phyloP scores from a whole-genome alignment of 2,888 invertebrate species.

The Nebria salina region DNA sequence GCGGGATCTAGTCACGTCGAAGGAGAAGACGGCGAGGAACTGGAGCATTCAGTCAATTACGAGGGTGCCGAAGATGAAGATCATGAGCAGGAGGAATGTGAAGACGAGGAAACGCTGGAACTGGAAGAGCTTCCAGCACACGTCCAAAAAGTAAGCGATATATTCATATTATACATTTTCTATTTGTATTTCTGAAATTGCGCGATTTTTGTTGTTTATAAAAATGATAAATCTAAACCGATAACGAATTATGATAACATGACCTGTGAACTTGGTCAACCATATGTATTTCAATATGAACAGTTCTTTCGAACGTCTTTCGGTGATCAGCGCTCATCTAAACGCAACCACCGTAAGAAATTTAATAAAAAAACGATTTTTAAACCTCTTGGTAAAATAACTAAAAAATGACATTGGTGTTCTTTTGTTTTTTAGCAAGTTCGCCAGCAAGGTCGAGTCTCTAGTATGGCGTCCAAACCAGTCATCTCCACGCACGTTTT shows the following conservation, averaged over 20 bases:
- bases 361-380: not conserved
- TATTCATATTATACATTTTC: not conserved
- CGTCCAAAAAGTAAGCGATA: slow-evolving; percentile 52
- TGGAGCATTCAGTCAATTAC: slow-evolving; percentile 20
- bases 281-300: slow-evolving; percentile 18
- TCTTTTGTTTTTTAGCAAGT: slow-evolving; percentile 49
- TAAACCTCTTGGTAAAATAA: not conserved
- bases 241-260: not conserved
- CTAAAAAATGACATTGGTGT: not conserved
- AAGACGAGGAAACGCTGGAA: slow-evolving; percentile 48
- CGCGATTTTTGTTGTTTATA: not conserved
- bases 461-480: slow-evolving; percentile 58
- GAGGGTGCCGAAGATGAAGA: slow-evolving; percentile 30
- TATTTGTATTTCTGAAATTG: no score
- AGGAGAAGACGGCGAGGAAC: slow-evolving; percentile 46
- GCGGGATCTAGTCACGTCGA: slow-evolving; percentile 46
- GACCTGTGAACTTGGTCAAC: not conserved
- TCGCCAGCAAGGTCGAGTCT: slow-evolving; percentile 47
- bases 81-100: slow-evolving; percentile 34
- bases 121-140: slow-evolving; percentile 51
- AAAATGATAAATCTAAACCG: not conserved
- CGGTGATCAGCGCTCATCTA: slow-evolving; percentile 49
- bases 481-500: slow-evolving; percentile 80
- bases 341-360: slow-evolving; percentile 48
- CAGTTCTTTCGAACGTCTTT: slow-evolving; percentile 45